phyloP scores from a whole-genome alignment of 2,113 vertebrate genomes.

The Nyctereutes procyonoides region DNA sequence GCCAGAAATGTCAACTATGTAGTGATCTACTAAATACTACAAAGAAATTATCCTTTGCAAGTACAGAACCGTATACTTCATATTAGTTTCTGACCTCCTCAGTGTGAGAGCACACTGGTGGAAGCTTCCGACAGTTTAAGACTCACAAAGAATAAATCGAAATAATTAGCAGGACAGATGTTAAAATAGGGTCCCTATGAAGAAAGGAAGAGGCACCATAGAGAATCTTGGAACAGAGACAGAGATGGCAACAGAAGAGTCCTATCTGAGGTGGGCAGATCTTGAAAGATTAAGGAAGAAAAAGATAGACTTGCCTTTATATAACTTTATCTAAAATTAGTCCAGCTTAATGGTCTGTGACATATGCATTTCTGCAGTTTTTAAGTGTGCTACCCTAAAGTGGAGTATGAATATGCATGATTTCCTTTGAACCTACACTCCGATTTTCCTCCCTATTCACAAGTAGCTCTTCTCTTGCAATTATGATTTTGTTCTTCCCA shows the following conservation, averaged over 20 bases:
- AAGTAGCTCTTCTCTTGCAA: neutral
- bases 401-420: no score
- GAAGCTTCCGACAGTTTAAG: neutral
- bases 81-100: neutral
- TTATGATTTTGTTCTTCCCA: neutral
- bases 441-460: neutral
- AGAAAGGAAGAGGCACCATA: neutral
- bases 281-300: neutral
- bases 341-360: neutral
- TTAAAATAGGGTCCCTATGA: neutral
- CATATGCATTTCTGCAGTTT: neutral
- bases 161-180: neutral
- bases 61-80: neutral
- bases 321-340: neutral
- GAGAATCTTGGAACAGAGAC: neutral
- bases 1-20: neutral
- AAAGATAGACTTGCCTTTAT: neutral
- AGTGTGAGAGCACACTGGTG: neutral
- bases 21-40: neutral
- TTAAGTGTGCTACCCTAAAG: neutral
- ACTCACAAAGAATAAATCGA: neutral
- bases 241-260: neutral
- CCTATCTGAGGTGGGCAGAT: neutral
- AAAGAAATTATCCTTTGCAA: neutral
- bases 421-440: neutral